phyloP scores from a whole-genome alignment of 2,113 vertebrate genomes.

The Monopterus albus region DNA sequence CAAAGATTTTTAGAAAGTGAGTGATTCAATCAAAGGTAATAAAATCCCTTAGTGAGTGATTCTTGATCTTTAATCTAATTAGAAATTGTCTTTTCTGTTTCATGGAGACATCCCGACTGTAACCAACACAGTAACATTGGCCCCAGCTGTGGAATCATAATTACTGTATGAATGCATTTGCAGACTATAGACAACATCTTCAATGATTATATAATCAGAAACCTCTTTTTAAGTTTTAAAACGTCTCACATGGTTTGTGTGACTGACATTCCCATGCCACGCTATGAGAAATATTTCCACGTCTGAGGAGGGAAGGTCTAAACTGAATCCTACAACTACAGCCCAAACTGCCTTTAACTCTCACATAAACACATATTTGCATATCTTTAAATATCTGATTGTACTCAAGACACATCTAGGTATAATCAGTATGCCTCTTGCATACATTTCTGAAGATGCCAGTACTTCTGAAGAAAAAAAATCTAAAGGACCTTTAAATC shows the following conservation, averaged over 20 bases:
- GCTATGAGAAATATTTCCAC: background rate
- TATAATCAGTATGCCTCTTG: background rate
- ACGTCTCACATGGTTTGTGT: background rate
- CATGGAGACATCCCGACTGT: background rate
- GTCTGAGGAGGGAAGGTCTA: background rate
- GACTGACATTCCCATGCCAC: background rate
- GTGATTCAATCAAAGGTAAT: background rate
- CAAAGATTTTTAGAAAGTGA: background rate
- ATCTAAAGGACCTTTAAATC: conserved; percentile 29
- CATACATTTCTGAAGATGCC: too few species aligned
- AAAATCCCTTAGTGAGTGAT: background rate
- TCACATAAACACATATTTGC: background rate
- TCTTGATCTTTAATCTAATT: background rate
- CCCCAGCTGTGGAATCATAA: background rate
- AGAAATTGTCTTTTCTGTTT: background rate
- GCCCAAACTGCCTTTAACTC: background rate
- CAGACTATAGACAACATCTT: background rate
- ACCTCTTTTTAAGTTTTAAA: background rate
- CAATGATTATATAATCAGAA: background rate
- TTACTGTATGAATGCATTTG: background rate
- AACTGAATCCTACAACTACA: background rate
- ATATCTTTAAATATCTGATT: conserved; percentile 1
- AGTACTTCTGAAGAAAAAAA: too few species aligned
- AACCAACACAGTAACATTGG: background rate
- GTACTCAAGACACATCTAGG: background rate